Percentiles rank a stretch among this genome's conserved stretches.
Evolutionary conservation across 1,140 invertebrate species (phyloP).

Genomic region (Ptiloglossa arizonensis): DNA sequence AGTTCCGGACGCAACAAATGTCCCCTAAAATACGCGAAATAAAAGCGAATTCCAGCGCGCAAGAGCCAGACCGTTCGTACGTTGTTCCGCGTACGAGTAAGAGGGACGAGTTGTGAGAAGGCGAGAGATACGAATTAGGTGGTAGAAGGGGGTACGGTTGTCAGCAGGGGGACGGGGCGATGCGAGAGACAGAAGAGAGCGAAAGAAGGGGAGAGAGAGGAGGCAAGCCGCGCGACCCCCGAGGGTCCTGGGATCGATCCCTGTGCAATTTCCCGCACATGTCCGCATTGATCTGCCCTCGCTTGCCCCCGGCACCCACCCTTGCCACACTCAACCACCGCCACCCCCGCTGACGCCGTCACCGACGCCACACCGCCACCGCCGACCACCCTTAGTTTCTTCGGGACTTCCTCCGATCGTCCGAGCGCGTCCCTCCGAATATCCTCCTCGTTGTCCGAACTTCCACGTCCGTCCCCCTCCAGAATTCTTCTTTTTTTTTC

Average conservation of each 20-base stretch:
- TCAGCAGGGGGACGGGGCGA: conserved; percentile 36
- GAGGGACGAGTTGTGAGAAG: conserved; percentile 42
- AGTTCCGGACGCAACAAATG: conserved; percentile 22
- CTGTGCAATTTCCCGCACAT: conserved; percentile 81
- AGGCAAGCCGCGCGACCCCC: conserved; percentile 68
- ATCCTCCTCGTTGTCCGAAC: conserved; percentile 60
- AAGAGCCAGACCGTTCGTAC: conserved; percentile 43
- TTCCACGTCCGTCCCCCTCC: conserved; percentile 68
- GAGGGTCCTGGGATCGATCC: conserved; percentile 79
- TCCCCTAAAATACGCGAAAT: conserved; percentile 27
- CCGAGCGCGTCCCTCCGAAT: conserved; percentile 50
- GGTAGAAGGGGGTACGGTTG: conserved; percentile 24
- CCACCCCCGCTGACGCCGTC: conserved; percentile 38
- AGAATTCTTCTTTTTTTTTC: too few relatives aligned
- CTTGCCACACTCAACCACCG: conserved; percentile 55
- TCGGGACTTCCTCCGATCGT: conserved; percentile 52
- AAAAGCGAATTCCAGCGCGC: conserved; percentile 17
- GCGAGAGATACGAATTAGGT: conserved; percentile 44
- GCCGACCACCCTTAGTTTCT: conserved; percentile 60
- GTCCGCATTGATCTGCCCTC: conserved; percentile 81
- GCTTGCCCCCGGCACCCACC: conserved; percentile 75
- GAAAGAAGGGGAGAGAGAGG: conserved; percentile 46
- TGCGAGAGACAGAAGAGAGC: conserved; percentile 21
- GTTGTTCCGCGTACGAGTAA: conserved; percentile 14
- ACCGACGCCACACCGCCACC: conserved; percentile 29